Base-by-base conservation (phyloP, 1,140 invertebrate genomes). In the Caenorhabditis brenneri region DNA sequence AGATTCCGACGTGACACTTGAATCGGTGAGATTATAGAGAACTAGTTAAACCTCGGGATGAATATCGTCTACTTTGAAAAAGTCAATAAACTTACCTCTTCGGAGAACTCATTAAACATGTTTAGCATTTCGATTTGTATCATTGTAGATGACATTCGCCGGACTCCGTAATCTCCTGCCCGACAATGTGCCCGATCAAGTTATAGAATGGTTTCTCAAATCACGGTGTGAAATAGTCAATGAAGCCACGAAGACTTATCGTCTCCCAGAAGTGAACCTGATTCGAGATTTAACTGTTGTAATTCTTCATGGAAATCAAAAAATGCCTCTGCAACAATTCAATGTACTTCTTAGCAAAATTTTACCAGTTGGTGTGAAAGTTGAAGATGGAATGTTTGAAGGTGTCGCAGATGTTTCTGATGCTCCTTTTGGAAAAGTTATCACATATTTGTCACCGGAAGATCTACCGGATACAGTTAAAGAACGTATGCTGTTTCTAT, bases 321-420 rank as follows among this genome's bases (percentile, higher is more conserved):
- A 24, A 42, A 74, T 74, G 65, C 36, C 65, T 19, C n/a, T 74
- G 3, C 3, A 42, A 22, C 36, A 42, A 12, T 74, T 74, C n/a
- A 31, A 29, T 27, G 65, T 36, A 12, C 65, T 74, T 9, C 65
- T 74, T 2, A 22, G 10, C 3, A 74, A 74, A 12, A 74, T 42
- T 46, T 36, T 74, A 10, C 65, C 65, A 24, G 22, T 33, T 74
- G 65, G 65, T 24, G 22, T 42, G 15, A 15, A 39, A 22, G 22
- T 74, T 19, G 15, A 74, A 9, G n/a, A 42, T 12, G n/a, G n/a
- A 1, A n/a, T 27, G n/a, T 46, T 74, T 6, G 65, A 74, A 46
- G 65, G 65, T 6, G 29, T 74, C n/a, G 65, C 65, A 24, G 65
- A 74, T 46, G 42, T 74, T 42, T 74, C 65, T 24, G 65, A 74